Percentiles rank a stretch among this genome's conserved stretches.
Evolutionary conservation across 2,113 vertebrate genomes (phyloP).

Genomic region (Nettapus auritus): DNA sequence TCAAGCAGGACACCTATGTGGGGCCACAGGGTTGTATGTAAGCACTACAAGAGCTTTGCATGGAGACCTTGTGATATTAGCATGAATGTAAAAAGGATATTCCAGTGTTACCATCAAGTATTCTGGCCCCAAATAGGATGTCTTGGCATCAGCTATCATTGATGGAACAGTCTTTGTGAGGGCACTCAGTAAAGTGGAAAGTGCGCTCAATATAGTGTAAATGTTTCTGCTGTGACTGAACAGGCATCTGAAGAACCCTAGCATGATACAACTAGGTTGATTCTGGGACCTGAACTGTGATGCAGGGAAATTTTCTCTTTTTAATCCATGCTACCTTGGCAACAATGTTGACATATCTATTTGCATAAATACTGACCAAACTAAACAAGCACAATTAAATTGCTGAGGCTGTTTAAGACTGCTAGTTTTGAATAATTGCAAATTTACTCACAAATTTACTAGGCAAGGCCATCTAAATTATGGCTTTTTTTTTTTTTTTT

Average conservation of each 20-base stretch:
- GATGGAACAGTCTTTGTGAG: background rate
- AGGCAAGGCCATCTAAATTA: background rate
- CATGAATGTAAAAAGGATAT: accelerated
- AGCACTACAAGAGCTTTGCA: background rate
- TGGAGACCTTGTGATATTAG: background rate
- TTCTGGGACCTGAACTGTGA: background rate
- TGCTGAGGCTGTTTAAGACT: background rate
- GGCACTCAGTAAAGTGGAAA: background rate
- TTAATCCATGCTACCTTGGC: background rate
- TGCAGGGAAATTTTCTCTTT: background rate
- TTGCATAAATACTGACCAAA: background rate
- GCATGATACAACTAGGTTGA: background rate
- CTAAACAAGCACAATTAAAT: background rate
- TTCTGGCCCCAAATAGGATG: background rate
- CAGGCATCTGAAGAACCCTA: background rate
- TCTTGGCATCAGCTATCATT: background rate
- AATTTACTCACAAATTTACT: background rate
- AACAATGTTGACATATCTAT: background rate
- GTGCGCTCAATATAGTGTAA: background rate
- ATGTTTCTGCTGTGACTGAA: background rate
- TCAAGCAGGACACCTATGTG: background rate
- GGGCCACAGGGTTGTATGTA: background rate
- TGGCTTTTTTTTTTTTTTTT: background rate
- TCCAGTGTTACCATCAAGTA: background rate
- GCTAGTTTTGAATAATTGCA: background rate